Percentiles rank a stretch among this genome's conserved stretches.
Evolutionary conservation across 1,140 invertebrate species (phyloP).

Genomic region (Telenomus remus): DNA sequence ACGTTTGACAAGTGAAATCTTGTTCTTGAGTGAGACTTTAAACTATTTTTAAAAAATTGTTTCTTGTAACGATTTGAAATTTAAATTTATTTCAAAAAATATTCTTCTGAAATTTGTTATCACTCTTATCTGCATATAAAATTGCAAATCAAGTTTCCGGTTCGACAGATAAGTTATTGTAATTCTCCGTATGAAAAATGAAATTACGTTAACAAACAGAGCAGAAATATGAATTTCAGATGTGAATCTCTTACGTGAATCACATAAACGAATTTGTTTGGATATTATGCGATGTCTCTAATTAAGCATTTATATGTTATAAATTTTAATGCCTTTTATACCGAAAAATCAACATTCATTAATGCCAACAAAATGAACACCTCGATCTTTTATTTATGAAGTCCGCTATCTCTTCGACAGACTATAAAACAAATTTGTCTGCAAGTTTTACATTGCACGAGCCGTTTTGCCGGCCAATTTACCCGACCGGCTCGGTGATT

Average conservation of each 20-base stretch:
- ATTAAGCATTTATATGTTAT: constrained; percentile 37
- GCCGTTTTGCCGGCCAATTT: constrained; percentile 40
- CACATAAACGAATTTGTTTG: constrained; percentile 34
- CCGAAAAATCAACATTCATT: constrained; percentile 39
- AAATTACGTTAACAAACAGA: constrained; percentile 46
- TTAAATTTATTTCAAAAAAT: too few species aligned
- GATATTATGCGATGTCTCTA: constrained; percentile 25
- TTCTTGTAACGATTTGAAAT: too few species aligned
- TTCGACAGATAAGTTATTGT: too few species aligned
- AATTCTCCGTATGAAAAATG: constrained; percentile 20
- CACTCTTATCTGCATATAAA: constrained; percentile 10
- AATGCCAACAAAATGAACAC: constrained; percentile 8
- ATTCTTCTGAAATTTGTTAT: constrained; percentile 19
- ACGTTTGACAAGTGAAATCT: neutral
- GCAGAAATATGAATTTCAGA: constrained; percentile 52
- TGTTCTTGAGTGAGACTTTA: neutral
- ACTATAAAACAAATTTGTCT: constrained; percentile 37
- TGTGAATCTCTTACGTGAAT: constrained; percentile 29
- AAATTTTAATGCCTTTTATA: constrained; percentile 17
- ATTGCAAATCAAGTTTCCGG: constrained; percentile 5
- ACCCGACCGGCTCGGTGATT: constrained; percentile 18
- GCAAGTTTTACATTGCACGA: constrained; percentile 26
- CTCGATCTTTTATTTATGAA: constrained; percentile 39
- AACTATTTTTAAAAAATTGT: neutral
- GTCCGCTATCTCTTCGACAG: constrained; percentile 2